phyloP scores from a whole-genome alignment of 2,888 invertebrate species.

The Diogma glabrata region DNA sequence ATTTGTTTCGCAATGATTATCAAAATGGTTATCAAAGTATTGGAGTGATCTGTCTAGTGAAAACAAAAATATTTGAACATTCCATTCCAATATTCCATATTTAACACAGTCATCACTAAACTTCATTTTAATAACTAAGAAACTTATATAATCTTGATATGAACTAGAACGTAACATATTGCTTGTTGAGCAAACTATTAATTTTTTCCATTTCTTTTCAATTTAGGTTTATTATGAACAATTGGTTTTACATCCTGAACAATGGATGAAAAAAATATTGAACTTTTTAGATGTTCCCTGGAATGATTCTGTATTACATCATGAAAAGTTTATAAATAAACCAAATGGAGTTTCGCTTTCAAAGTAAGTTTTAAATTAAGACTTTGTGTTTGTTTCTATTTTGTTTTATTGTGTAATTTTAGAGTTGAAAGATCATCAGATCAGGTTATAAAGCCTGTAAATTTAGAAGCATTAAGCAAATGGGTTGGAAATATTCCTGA shows the following conservation, averaged over 20 bases:
- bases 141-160: too few relatives aligned
- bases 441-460: constrained; percentile 97
- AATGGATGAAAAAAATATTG: constrained; percentile 79
- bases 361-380: too few relatives aligned
- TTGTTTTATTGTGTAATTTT: constrained; percentile 26
- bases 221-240: constrained; percentile 89
- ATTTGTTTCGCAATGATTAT: too few relatives aligned
- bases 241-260: constrained; percentile 84
- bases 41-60: too few relatives aligned
- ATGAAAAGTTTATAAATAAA: constrained; percentile 93
- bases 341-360: constrained; percentile 89
- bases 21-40: too few relatives aligned
- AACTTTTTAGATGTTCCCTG: constrained; percentile 85
- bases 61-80: too few relatives aligned
- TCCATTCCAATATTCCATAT: too few relatives aligned
- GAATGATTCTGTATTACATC: constrained; percentile 93
- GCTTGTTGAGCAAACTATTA: too few relatives aligned
- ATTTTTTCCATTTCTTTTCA: constrained; percentile 31
- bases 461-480: constrained; percentile 86
- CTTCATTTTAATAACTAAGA: too few relatives aligned
- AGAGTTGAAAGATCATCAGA: constrained; percentile 96
- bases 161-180: too few relatives aligned
- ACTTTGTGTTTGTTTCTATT: neutral
- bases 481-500: constrained; percentile 84
- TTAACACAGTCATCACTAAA: too few relatives aligned